Conservation (phyloP, 2,888 invertebrate genomes). For the Drosophila ustulata region DNA sequence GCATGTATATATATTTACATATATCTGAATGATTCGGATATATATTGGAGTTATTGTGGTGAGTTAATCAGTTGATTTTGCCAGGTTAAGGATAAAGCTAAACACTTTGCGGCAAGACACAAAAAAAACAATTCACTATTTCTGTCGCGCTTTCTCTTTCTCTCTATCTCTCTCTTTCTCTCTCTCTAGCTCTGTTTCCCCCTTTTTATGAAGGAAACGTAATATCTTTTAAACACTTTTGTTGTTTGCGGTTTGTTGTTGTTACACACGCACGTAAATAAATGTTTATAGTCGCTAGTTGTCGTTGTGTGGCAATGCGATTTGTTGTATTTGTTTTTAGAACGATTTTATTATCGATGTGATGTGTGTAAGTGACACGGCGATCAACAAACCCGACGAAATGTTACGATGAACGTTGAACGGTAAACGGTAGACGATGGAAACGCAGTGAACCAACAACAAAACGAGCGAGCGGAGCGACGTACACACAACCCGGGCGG, state of each 20-base stretch:
- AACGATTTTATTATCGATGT: background rate
- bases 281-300: slow-evolving; percentile 40
- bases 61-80: slow-evolving; percentile 38
- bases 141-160: slow-evolving; percentile 6
- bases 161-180: slow-evolving; percentile 4
- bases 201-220: slow-evolving; percentile 14
- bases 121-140: slow-evolving; percentile 54
- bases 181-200: background rate
- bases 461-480: slow-evolving; percentile 69
- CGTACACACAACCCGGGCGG: slow-evolving; percentile 82
- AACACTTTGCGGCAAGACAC: slow-evolving; percentile 57
- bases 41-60: slow-evolving; percentile 36
- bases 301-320: slow-evolving; percentile 23
- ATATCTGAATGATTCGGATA: slow-evolving; percentile 8
- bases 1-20: slow-evolving; percentile 17
- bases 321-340: slow-evolving; percentile 16
- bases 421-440: slow-evolving; percentile 30
- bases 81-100: slow-evolving; percentile 29
- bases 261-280: slow-evolving; percentile 53
- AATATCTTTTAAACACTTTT: slow-evolving; percentile 44
- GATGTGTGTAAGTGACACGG: slow-evolving; percentile 39
- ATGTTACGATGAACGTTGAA: slow-evolving; percentile 35
- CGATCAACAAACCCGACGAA: slow-evolving; percentile 66
- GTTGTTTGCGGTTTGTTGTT: slow-evolving; percentile 13
- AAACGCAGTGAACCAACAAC: slow-evolving; percentile 61